A percentile compares a stretch with the other conserved stretches of the same genome.
Evolutionary conservation across 2,797 vertebrate species (phyloP).

Genomic region (Megalops cyprinoides): DNA sequence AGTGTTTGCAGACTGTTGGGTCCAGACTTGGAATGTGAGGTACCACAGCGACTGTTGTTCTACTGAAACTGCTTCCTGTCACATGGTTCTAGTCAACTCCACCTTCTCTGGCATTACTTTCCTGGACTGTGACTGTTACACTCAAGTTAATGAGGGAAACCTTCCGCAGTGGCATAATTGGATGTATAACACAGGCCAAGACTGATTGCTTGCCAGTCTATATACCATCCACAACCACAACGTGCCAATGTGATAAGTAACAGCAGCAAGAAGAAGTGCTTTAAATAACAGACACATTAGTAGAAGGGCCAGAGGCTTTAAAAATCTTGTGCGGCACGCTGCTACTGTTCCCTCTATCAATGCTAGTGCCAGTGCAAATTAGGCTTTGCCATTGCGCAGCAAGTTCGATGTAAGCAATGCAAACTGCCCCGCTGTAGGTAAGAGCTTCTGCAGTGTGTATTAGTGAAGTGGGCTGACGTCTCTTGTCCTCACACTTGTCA

Average conservation of each 20-base stretch:
- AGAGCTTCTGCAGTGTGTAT: too few relatives aligned
- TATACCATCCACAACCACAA: not conserved
- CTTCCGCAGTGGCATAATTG: not conserved
- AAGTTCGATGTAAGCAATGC: not conserved
- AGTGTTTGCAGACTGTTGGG: not conserved
- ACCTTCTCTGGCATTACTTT: not conserved
- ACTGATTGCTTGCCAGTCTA: not conserved
- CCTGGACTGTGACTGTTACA: not conserved
- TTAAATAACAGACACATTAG: not conserved
- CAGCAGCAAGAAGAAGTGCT: not conserved
- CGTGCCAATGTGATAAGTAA: not conserved
- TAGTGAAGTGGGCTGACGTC: too few relatives aligned
- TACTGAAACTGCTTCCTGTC: constrained; percentile 14
- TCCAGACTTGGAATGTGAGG: not conserved
- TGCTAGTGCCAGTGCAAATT: not conserved
- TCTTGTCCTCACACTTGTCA: not conserved
- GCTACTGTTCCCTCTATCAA: not conserved
- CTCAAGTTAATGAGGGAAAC: not conserved
- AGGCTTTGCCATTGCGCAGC: not conserved
- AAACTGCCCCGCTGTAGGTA: not conserved
- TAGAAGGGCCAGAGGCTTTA: not conserved
- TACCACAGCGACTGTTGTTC: too few relatives aligned
- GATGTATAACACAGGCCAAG: not conserved
- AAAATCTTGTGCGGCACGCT: too few relatives aligned
- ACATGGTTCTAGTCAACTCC: too few relatives aligned